Conservation (phyloP, 1,140 invertebrate species). For the Eumaeus atala region DNA sequence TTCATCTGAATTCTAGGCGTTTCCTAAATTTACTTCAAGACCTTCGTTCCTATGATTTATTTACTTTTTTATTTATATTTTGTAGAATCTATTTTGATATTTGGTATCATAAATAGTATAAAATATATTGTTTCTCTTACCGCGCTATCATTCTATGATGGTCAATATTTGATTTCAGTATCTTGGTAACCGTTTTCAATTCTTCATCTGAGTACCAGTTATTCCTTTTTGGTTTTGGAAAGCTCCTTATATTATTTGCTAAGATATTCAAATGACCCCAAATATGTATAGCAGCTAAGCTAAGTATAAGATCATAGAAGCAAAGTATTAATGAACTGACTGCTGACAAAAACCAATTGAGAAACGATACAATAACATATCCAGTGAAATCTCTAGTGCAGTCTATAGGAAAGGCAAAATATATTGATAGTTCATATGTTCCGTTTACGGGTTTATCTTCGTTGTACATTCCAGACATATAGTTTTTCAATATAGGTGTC, state of each 20-base stretch:
- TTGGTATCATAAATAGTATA: too few relatives aligned
- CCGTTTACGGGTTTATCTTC: conserved; percentile 1
- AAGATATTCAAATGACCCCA: conserved; percentile 37
- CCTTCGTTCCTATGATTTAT: too few relatives aligned
- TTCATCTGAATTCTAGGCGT: too few relatives aligned
- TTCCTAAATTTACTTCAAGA: too few relatives aligned
- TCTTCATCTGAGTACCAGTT: conserved; percentile 20
- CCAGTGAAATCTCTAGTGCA: conserved; percentile 15
- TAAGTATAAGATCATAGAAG: conserved; percentile 26
- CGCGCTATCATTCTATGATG: conserved; percentile 22
- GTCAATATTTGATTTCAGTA: conserved; percentile 23
- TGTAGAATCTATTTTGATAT: too few relatives aligned
- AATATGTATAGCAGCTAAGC: conserved; percentile 29
- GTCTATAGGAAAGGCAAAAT: conserved; percentile 21
- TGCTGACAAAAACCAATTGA: conserved; percentile 20
- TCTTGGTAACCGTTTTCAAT: background rate
- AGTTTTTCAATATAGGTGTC: conserved; percentile 7
- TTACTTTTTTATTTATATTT: too few relatives aligned
- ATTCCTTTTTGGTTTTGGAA: conserved; percentile 24
- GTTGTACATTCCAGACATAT: conserved; percentile 11
- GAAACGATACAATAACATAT: conserved; percentile 16
- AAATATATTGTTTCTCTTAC: conserved; percentile 19
- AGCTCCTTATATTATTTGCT: conserved; percentile 24
- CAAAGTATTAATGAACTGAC: conserved; percentile 22
- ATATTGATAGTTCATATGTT: conserved; percentile 22